These are phyloP conservation scores for Ptychochromis oligacanthus DNA, from an alignment of 2,113 vertebrate species.

Conservation along the genomic window DNA sequence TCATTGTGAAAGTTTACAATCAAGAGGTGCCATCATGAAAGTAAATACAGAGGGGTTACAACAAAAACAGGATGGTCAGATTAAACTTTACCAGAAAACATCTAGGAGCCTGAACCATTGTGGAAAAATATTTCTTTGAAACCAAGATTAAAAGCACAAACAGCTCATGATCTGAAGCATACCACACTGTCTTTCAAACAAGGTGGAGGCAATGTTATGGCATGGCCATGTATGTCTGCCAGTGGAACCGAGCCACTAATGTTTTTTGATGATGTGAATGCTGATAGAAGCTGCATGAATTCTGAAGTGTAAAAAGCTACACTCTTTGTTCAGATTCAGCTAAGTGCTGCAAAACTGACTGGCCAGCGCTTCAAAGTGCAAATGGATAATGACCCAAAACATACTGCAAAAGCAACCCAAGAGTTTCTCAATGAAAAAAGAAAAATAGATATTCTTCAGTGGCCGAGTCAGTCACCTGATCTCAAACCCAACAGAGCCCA, in stretches of 20 bases:
- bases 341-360: neutral
- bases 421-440: neutral
- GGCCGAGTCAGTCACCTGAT: too few species aligned
- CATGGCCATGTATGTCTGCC: neutral
- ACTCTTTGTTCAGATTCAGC: neutral
- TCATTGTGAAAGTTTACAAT: neutral
- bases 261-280: neutral
- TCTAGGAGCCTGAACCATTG: too few species aligned
- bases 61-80: too few species aligned
- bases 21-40: neutral
- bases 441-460: too few species aligned
- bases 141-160: neutral
- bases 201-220: neutral
- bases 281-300: neutral
- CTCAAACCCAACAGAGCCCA: neutral
- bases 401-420: neutral
- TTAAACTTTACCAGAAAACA: neutral
- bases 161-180: neutral
- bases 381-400: too few species aligned
- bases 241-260: neutral
- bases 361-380: too few species aligned
- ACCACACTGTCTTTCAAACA: neutral
- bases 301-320: neutral
- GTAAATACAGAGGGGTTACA: neutral
- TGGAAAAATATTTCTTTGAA: neutral